Evolutionary conservation across 2,797 vertebrate species (phyloP).

Genomic region (Choloepus didactylus): DNA sequence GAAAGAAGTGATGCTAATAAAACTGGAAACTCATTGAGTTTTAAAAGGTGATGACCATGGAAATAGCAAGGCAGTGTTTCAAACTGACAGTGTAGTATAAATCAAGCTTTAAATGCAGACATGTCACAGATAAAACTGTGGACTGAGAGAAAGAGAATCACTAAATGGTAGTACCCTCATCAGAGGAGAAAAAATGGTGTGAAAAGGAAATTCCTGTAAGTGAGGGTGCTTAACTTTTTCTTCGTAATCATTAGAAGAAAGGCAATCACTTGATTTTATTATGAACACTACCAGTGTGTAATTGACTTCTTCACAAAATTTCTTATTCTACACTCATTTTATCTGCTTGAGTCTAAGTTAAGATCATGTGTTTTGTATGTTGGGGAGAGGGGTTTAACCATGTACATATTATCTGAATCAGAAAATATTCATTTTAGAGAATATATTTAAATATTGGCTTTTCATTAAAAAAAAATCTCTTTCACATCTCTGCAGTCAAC

Average conservation of each 20-base stretch:
- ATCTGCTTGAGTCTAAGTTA: neutral
- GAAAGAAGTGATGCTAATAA: slow-evolving; percentile 69
- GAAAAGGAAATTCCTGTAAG: neutral
- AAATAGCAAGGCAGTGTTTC: slow-evolving; percentile 71
- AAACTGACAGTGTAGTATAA: slow-evolving; percentile 65
- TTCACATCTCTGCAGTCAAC: neutral
- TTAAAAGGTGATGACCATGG: slow-evolving; percentile 63
- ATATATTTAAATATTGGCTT: neutral
- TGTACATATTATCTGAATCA: neutral
- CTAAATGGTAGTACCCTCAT: neutral
- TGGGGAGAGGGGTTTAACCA: neutral
- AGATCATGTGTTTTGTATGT: neutral
- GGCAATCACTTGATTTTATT: neutral
- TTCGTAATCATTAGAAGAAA: slow-evolving; percentile 41
- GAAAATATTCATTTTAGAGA: neutral
- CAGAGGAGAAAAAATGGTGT: neutral
- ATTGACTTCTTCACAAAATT: neutral
- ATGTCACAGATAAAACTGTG: slow-evolving; percentile 37
- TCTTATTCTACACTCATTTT: neutral
- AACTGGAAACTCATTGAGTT: slow-evolving; percentile 67
- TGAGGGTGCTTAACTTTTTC: neutral
- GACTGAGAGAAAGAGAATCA: neutral
- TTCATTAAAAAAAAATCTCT: neutral
- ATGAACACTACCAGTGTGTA: neutral
- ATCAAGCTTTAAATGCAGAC: slow-evolving; percentile 41